Conservation (phyloP, 2,888 invertebrate genomes). For the Nemotelus pantherinus region DNA sequence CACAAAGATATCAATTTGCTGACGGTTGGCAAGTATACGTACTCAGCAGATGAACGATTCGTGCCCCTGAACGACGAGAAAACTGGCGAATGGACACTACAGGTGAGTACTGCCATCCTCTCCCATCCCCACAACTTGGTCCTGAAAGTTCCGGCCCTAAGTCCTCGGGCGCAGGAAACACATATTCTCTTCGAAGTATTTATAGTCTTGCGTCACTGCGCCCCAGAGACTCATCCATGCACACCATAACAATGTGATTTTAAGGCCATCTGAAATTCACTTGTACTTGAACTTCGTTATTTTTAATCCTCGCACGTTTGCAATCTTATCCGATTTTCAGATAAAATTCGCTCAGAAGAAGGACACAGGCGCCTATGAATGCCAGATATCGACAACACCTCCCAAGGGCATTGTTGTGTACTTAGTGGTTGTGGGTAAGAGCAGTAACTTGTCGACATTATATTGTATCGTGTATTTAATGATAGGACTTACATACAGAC, state of each 20-base stretch:
- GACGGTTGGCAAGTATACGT: constrained; percentile 54
- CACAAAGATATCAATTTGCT: constrained; percentile 54
- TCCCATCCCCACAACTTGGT: not conserved
- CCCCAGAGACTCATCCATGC: no score
- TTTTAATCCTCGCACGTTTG: no score
- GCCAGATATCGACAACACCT: constrained; percentile 54
- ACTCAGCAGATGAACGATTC: constrained; percentile 54
- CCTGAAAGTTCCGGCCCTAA: no score
- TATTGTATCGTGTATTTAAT: constrained; percentile 3
- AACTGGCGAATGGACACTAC: constrained; percentile 54
- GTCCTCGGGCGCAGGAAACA: no score
- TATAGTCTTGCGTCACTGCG: no score
- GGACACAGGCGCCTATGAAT: constrained; percentile 54
- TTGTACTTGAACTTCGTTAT: no score
- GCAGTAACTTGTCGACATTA: not conserved
- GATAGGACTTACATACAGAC: not conserved
- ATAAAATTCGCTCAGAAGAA: constrained; percentile 53
- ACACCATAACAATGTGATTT: no score
- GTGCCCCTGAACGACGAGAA: constrained; percentile 53
- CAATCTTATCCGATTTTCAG: constrained; percentile 33
- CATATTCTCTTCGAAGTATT: no score
- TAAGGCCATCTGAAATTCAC: no score
- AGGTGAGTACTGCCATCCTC: constrained; percentile 45
- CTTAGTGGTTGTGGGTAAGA: constrained; percentile 53
- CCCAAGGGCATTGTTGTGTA: constrained; percentile 54